Base-by-base conservation (phyloP, 2,113 vertebrate genomes). In the Leptosomus discolor region DNA sequence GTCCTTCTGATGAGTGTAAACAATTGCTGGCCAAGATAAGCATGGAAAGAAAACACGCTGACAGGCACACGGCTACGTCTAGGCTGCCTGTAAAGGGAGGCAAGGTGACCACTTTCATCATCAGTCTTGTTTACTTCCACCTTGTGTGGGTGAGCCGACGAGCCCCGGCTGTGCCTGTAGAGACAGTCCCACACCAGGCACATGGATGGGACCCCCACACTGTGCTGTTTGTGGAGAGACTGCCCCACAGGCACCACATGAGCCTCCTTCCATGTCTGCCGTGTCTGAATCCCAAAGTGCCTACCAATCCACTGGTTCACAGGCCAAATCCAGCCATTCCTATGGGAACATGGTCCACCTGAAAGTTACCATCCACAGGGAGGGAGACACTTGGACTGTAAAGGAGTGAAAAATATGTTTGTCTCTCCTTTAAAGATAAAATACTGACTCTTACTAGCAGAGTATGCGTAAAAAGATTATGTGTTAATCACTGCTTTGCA, bases 101-200 rank as follows among this genome's bases (percentile, higher is more conserved):
- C 53, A 75, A 36, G 0, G 0, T 16, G n/a, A 34, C 53, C 2
- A 0, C 39, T 39, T 32, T 70, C 24, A 18, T 4, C 46, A 61
- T 53, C 48, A n/a, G 50, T 23, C 17, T 60, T 37, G 5, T 15
- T 67, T 76, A 53, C 15, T 82, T 85, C 56, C 12, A 60, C 30
- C 23, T 19, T 17, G 7, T 6, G n/a, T 5, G 39, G 17, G 11
- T 67, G 21, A 90, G 92, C 22, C 4, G 4, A 32, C 0, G 0
- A 85, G 68, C 26, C 16, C 51, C 1, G 1, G 12, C 46, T 71
- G 26, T n/a, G 17, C 77, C 68, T n/a, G 26, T 12, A 71, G 39
- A 61, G 24, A 26, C 26, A 46, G 37, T 26, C 36, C 11, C 36
- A 64, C 11, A 18, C 15, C 0, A 1, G 27, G 41, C 45, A 70